phyloP scores from a whole-genome alignment of 1,140 invertebrate genomes.

The Cryptotermes secundus region DNA sequence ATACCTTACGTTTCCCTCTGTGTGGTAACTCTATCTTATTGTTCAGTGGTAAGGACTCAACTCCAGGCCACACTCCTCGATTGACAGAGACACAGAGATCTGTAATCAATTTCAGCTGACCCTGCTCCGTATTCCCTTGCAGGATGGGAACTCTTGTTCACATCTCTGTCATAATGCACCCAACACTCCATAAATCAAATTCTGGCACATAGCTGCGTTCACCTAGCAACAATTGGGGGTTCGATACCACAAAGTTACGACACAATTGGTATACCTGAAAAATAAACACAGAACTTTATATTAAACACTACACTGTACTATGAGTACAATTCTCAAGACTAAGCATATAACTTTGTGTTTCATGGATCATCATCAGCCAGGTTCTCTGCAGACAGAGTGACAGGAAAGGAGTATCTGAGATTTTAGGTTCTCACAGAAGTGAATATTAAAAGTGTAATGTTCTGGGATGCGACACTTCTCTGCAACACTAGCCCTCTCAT shows the following conservation, averaged over 20 bases:
- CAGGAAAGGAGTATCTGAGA: no score
- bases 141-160: slow-evolving; percentile 88
- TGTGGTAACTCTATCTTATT: slow-evolving; percentile 89
- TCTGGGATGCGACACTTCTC: no score
- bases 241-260: slow-evolving; percentile 97
- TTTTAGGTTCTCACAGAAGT: no score
- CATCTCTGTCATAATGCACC: slow-evolving; percentile 99
- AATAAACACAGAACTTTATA: no score
- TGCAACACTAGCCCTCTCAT: no score
- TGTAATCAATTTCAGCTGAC: slow-evolving; percentile 92
- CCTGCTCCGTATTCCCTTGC: slow-evolving; percentile 94
- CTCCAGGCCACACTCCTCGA: slow-evolving; percentile 91
- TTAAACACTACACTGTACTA: no score
- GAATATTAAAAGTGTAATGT: no score
- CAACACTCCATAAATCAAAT: slow-evolving; percentile 97
- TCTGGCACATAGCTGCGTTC: slow-evolving; percentile 95
- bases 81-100: slow-evolving; percentile 96
- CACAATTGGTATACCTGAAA: slow-evolving; percentile 98
- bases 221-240: slow-evolving; percentile 86
- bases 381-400: no score
- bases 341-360: no score
- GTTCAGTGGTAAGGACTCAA: slow-evolving; percentile 89
- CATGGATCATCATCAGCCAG: no score
- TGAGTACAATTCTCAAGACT: no score
- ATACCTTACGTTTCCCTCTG: no score